Evolutionary conservation across 2,888 invertebrate species (phyloP).

Genomic region (Melangyna quadrimaculata): DNA sequence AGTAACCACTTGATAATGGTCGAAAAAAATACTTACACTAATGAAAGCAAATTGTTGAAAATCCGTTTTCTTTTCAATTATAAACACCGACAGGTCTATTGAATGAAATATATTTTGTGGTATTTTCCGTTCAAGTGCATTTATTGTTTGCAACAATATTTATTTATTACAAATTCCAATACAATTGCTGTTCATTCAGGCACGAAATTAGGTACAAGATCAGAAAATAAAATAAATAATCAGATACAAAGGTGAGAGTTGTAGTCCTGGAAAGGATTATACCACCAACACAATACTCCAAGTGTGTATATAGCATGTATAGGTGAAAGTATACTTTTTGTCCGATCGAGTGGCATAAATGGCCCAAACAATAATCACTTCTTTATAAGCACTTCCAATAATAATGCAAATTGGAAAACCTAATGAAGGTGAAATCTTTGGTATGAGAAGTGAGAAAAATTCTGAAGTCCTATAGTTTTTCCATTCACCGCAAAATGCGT

Average conservation of each 20-base stretch:
- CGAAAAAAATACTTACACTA: background rate
- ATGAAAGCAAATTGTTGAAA: constrained; percentile 24
- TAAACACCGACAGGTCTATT: background rate
- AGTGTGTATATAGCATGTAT: background rate
- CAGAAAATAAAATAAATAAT: background rate
- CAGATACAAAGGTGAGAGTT: constrained; percentile 36
- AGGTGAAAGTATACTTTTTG: constrained; percentile 25
- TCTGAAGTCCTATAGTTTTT: constrained; percentile 20
- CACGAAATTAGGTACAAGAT: constrained; percentile 38
- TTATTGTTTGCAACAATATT: constrained; percentile 43
- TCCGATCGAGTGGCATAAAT: constrained; percentile 53
- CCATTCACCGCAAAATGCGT: constrained; percentile 41
- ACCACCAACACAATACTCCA: constrained; percentile 24
- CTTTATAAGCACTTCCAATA: constrained; percentile 17
- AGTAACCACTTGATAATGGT: constrained; percentile 35
- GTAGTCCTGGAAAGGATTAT: constrained; percentile 62
- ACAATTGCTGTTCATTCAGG: constrained; percentile 44
- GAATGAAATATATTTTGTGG: constrained; percentile 15
- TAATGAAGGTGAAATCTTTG: background rate
- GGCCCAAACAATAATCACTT: constrained; percentile 41
- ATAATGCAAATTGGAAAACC: constrained; percentile 53
- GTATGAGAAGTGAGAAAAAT: background rate
- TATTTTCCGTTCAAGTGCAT: constrained; percentile 45
- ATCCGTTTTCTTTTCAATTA: constrained; percentile 41
- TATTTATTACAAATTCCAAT: constrained; percentile 45